Conservation (phyloP, 2,113 vertebrate species). For the Platycercus adscitus region DNA sequence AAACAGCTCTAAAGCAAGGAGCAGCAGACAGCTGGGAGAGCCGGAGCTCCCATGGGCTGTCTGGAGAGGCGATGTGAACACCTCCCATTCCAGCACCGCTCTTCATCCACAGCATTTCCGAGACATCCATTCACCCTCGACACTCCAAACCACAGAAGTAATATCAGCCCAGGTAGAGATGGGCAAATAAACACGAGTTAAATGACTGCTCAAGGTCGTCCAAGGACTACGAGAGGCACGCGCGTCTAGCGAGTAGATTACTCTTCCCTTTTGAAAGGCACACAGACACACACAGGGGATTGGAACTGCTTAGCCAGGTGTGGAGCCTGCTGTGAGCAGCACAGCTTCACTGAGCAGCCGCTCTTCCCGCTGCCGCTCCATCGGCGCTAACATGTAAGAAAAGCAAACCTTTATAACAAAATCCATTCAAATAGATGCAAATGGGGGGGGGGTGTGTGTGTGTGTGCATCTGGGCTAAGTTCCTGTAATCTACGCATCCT, state of each 20-base stretch:
- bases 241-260: conserved; percentile 13
- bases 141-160: conserved; percentile 40
- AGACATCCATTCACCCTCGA: conserved; percentile 14
- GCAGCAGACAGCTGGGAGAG: conserved; percentile 7
- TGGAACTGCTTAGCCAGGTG: conserved; percentile 68
- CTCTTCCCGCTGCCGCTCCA: background rate
- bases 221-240: conserved; percentile 6
- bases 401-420: conserved; percentile 20
- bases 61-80: background rate
- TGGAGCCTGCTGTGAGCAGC: conserved; percentile 61
- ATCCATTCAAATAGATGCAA: conserved; percentile 54
- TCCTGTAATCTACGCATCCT: conserved; percentile 30
- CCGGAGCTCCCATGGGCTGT: background rate
- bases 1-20: conserved; percentile 30
- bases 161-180: conserved; percentile 19
- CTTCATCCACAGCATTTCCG: background rate
- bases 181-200: conserved; percentile 44
- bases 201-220: conserved; percentile 53
- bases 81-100: background rate
- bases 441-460: background rate
- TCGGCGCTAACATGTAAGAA: conserved; percentile 10
- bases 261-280: conserved; percentile 49
- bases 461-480: conserved; percentile 53
- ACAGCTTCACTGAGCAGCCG: conserved; percentile 29
- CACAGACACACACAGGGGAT: background rate